Evolutionary conservation across 2,797 vertebrate genomes (phyloP).

Genomic region (Falco berigora): DNA sequence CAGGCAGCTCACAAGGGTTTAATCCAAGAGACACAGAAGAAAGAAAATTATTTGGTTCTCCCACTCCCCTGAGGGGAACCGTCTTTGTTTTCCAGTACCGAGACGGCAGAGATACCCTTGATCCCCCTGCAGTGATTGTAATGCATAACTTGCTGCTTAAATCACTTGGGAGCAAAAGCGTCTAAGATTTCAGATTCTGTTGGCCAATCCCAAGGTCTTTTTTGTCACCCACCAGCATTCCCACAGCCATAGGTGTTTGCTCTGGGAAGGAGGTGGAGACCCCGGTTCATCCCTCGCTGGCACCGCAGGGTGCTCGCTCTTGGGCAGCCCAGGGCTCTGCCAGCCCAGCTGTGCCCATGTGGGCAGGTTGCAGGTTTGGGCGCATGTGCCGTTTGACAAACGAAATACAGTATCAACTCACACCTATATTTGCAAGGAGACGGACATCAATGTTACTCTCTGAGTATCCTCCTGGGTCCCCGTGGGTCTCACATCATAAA

Average conservation of each 20-base stretch:
- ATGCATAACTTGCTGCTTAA: neutral
- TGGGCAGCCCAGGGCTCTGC: neutral
- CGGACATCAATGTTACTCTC: neutral
- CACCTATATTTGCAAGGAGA: neutral
- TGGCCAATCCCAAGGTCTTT: neutral
- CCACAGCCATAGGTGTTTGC: neutral
- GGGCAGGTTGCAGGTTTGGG: neutral
- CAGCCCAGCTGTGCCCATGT: neutral
- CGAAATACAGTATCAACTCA: neutral
- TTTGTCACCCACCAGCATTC: neutral
- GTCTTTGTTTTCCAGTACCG: neutral
- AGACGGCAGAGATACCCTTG: neutral
- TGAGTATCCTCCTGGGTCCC: neutral
- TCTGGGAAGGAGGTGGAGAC: neutral
- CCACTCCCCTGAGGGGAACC: neutral
- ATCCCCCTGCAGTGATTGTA: neutral
- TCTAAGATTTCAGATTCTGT: neutral
- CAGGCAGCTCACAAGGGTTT: neutral
- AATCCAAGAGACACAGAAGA: neutral
- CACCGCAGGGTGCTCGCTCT: rapidly evolving
- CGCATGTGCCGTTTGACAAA: neutral
- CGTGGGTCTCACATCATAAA: neutral
- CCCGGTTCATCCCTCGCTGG: rapidly evolving
- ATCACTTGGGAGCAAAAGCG: neutral
- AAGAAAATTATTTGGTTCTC: neutral